Evolutionary conservation across 2,888 invertebrate species (phyloP).

Genomic region (Petrolisthes manimaculis): DNA sequence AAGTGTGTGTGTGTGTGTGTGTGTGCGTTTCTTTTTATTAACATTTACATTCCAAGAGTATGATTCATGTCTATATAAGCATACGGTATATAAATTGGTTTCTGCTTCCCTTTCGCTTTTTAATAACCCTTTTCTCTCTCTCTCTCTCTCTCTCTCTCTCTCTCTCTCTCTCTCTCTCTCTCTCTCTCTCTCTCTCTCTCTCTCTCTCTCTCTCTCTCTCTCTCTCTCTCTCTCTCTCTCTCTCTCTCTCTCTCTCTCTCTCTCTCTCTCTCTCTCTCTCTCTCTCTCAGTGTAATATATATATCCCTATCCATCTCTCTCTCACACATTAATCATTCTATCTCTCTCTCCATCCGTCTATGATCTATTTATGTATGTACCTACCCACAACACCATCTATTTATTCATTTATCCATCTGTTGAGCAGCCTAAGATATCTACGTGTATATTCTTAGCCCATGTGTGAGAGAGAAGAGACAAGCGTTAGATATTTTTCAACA

Average conservation of each 20-base stretch:
- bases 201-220: conserved; percentile 1
- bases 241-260: not conserved
- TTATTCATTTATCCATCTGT: not conserved
- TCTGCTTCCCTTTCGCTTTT: not conserved
- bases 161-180: not conserved
- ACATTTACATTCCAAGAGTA: too few species aligned
- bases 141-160: not conserved
- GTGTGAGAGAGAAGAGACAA: too few species aligned
- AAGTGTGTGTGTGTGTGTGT: too few species aligned
- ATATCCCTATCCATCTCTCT: not conserved
- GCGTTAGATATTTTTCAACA: too few species aligned
- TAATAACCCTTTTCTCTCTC: not conserved
- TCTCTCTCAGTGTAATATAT: not conserved
- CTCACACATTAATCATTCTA: not conserved
- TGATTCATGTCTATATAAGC: not conserved
- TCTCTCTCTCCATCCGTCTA: not conserved
- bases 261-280: not conserved
- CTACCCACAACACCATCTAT: too few species aligned
- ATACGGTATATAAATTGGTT: not conserved
- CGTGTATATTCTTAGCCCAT: too few species aligned
- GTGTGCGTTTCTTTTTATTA: too few species aligned
- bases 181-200: conserved; percentile 18
- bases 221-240: not conserved
- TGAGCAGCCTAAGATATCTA: too few species aligned
- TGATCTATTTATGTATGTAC: not conserved